A percentile compares a stretch with the other conserved stretches of the same genome.
Conservation (phyloP, 2,888 invertebrate genomes). For the Phyllotreta striolata region DNA sequence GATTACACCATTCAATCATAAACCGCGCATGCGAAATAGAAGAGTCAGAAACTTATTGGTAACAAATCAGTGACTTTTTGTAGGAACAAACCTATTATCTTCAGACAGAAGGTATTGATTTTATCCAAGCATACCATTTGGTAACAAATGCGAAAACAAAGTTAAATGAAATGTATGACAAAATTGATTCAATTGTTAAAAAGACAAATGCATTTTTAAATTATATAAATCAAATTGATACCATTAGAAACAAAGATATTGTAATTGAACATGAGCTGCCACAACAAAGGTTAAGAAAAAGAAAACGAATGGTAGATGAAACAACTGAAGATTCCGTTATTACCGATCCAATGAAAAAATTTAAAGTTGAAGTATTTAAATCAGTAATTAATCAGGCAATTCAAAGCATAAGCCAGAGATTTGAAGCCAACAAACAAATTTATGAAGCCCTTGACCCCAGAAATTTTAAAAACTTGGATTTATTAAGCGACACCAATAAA, state of each 20-base stretch:
- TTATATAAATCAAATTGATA: constrained; percentile 11
- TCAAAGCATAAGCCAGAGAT: neutral
- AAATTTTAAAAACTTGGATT: constrained; percentile 3
- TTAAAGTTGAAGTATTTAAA: constrained; percentile 18
- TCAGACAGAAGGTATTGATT: constrained; percentile 6
- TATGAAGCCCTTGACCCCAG: constrained; percentile 5
- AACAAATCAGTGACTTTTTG: no score
- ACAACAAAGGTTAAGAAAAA: constrained; percentile 3
- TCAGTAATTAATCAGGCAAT: constrained; percentile 13
- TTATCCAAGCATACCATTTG: constrained; percentile 10
- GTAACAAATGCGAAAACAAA: constrained; percentile 1
- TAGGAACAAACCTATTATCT: no score
- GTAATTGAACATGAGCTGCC: constrained; percentile 6
- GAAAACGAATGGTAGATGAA: constrained; percentile 1
- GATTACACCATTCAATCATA: no score
- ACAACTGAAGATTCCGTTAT: constrained; percentile 3
- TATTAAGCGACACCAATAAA: constrained; percentile 1
- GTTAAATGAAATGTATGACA: constrained; percentile 3
- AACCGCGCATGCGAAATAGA: no score
- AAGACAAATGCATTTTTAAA: constrained; percentile 9
- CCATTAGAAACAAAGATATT: constrained; percentile 14
- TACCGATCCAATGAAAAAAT: neutral
- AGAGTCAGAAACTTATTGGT: no score
- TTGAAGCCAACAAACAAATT: constrained; percentile 12
- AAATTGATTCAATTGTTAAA: constrained; percentile 5